phyloP scores from a whole-genome alignment of 2,113 vertebrate species.

The Ahaetulla prasina region DNA sequence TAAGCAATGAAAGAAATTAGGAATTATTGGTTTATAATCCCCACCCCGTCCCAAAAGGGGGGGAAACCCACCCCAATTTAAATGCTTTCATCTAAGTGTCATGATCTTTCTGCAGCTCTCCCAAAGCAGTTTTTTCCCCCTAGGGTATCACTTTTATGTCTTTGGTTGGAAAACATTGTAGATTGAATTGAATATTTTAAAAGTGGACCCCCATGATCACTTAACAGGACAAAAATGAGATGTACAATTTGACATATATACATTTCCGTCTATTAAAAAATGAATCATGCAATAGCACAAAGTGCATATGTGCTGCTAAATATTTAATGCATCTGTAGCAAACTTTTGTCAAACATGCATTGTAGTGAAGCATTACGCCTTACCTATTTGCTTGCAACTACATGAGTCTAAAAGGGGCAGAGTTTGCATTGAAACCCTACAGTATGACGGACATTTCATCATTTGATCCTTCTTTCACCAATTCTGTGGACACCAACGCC shows the following conservation, averaged over 20 bases:
- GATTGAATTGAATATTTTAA: not conserved
- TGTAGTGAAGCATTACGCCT: not conserved
- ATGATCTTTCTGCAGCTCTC: not conserved
- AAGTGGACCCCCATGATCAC: not conserved
- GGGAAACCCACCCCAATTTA: not conserved
- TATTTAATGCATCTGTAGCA: not conserved
- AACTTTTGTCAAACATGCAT: not conserved
- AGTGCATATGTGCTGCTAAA: not conserved
- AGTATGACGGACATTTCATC: not conserved
- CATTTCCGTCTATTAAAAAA: not conserved
- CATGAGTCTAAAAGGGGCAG: not conserved
- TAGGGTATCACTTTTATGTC: not conserved
- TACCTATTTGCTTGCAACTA: not conserved
- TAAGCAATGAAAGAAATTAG: conserved; percentile 48
- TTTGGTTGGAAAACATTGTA: not conserved
- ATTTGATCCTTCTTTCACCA: not conserved
- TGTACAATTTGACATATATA: not conserved
- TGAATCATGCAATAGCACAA: not conserved
- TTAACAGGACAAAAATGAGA: not conserved
- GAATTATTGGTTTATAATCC: not conserved
- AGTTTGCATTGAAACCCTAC: not conserved
- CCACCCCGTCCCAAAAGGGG: not conserved
- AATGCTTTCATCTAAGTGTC: not conserved
- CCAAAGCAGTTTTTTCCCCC: not conserved
- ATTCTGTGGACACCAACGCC: not conserved